Base-by-base conservation (phyloP, 92 coral and sea anemone species). In the Plumapathes pennacea region DNA sequence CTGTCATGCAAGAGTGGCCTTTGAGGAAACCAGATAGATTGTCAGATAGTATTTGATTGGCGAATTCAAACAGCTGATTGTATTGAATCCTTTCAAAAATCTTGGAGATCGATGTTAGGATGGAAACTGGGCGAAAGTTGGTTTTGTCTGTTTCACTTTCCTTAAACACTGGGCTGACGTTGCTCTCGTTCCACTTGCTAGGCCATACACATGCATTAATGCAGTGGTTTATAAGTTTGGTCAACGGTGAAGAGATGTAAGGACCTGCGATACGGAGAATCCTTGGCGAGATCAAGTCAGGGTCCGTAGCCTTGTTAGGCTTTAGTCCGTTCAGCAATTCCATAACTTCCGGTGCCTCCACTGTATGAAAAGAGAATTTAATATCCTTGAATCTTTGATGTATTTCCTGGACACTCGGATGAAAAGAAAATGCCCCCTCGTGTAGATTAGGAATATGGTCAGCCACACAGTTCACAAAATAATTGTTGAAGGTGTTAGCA, bases 121-220 rank as follows among this genome's bases (percentile, higher is more conserved):
- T 33, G 27, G 74, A 67, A 18, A 69, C 56, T 20, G 55, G 56
- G 20, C 73, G 75, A 51, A 51, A 64, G 44, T 62, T 72, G 0
- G n/a, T 32, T 40, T 72, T 72, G 31, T 51, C 50, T 5, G 80
- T 21, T 32, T 56, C 33, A 29, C 72, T 66, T 10, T 53, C 66
- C 63, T 65, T 65, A 32, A 27, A 67, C 28, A 67, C 50, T 21
- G 74, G 64, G 22, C 46, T 67, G 38, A 67, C 64, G 52, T 52
- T 73, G 57, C 81, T 73, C 25, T 66, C 32, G 63, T 64, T 72
- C 80, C 80, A 72, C 59, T 36, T 37, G 9, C 62, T 72, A 27
- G 74, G 73, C 55, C 52, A 72, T 4, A 45, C 14, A 37, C 52
- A 6, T 11, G n/a, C 28, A 17, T 24, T 6, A 24, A 36, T 62